Percentiles rank a stretch among this genome's conserved stretches.
Evolutionary conservation across 2,888 invertebrate genomes (phyloP).

Genomic region (Cephonodes hylas): DNA sequence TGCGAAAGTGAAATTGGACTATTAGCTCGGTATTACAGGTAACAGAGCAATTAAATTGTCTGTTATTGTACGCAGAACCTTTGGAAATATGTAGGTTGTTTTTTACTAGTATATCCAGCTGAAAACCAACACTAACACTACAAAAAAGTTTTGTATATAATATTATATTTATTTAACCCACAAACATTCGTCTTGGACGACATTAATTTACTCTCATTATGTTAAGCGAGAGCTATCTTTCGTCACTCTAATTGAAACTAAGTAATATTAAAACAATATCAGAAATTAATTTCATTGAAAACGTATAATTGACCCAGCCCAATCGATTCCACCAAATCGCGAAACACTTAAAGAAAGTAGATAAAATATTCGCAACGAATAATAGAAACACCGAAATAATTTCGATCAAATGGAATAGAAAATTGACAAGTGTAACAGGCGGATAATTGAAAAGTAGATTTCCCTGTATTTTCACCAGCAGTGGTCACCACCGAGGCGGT

Average conservation of each 20-base stretch:
- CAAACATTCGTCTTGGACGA: too few species aligned
- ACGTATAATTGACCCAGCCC: background rate
- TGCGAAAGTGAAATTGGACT: background rate
- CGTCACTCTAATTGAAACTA: too few species aligned
- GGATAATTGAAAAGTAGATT: conserved; percentile 13
- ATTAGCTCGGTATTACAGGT: background rate
- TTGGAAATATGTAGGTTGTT: background rate
- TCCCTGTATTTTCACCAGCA: conserved; percentile 16
- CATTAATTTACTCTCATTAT: too few species aligned
- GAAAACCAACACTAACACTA: too few species aligned
- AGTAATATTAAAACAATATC: too few species aligned
- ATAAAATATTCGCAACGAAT: background rate
- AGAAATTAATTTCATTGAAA: background rate
- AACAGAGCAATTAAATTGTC: background rate
- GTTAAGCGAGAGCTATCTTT: too few species aligned
- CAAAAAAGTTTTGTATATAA: too few species aligned
- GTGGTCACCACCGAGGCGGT: background rate
- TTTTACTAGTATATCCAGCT: background rate
- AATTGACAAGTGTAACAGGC: conserved; percentile 10
- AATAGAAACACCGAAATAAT: conserved; percentile 7
- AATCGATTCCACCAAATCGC: background rate
- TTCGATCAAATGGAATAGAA: conserved; percentile 11
- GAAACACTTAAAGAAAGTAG: background rate
- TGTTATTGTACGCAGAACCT: background rate
- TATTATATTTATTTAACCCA: too few species aligned